Evolutionary conservation across 92 coral and sea anemone genomes (phyloP).

Genomic region (Anthopleura xanthogrammica): DNA sequence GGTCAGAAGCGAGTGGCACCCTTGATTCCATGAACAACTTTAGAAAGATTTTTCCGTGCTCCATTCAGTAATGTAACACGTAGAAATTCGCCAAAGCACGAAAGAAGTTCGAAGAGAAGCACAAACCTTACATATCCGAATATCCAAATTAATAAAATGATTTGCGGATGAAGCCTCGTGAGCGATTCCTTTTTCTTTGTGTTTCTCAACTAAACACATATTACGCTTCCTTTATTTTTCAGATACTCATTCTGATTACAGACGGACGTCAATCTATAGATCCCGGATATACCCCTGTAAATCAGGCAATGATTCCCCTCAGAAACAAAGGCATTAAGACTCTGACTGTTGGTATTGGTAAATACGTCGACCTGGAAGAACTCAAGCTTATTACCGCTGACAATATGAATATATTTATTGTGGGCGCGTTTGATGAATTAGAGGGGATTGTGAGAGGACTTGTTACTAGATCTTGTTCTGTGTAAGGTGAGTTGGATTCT

Average conservation of each 20-base stretch:
- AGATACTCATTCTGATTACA: constrained; percentile 76
- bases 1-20: no score
- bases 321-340: constrained; percentile 72
- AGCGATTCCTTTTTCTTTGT: not conserved
- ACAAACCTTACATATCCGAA: no score
- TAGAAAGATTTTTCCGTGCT: no score
- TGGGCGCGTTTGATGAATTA: constrained; percentile 59
- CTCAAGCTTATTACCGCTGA: constrained; percentile 66
- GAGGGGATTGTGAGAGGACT: constrained; percentile 70
- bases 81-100: no score
- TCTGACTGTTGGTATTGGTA: constrained; percentile 82
- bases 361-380: constrained; percentile 56
- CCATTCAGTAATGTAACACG: no score
- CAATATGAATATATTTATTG: constrained; percentile 57
- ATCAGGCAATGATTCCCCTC: constrained; percentile 65
- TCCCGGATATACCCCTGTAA: constrained; percentile 56
- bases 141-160: no score
- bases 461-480: constrained; percentile 59
- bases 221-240: not conserved
- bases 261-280: constrained; percentile 83
- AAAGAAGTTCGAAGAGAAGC: no score
- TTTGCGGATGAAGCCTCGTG: not conserved
- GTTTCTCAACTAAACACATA: not conserved
- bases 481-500: constrained; percentile 18
- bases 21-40: no score